Evolutionary conservation across 2,113 vertebrate species (phyloP).

Genomic region (Sciurus niger): DNA sequence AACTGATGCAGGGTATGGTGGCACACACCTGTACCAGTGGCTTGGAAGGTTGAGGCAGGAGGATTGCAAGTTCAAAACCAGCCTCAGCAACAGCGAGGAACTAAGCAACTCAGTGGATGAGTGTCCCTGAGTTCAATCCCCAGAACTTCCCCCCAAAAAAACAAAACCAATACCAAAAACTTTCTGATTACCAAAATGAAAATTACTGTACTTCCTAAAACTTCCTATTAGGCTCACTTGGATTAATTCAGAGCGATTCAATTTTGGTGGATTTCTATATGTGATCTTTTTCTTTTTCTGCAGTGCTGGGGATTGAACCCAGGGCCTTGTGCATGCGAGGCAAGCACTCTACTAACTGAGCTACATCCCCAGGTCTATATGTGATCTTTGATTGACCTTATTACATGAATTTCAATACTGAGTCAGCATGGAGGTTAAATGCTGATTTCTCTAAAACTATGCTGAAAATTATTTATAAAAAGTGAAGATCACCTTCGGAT

Average conservation of each 20-base stretch:
- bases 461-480: conserved; percentile 31
- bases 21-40: too few relatives aligned
- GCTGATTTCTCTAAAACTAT: neutral
- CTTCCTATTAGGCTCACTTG: conserved; percentile 9
- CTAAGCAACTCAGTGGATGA: too few relatives aligned
- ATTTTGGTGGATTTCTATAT: conserved; percentile 9
- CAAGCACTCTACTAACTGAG: too few relatives aligned
- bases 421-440: neutral
- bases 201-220: neutral
- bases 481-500: neutral
- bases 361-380: too few relatives aligned
- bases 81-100: too few relatives aligned
- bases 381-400: neutral
- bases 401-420: neutral
- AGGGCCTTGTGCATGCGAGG: too few relatives aligned
- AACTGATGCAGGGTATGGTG: neutral
- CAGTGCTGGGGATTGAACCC: too few relatives aligned
- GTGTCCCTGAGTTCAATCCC: too few relatives aligned
- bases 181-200: conserved; percentile 35
- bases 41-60: too few relatives aligned
- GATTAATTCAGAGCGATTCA: conserved; percentile 1
- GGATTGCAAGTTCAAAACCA: too few relatives aligned
- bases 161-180: too few relatives aligned
- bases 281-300: neutral
- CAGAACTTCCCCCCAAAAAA: too few relatives aligned